phyloP scores from a whole-genome alignment of 1,140 invertebrate species.

The Berghia stephanieae region DNA sequence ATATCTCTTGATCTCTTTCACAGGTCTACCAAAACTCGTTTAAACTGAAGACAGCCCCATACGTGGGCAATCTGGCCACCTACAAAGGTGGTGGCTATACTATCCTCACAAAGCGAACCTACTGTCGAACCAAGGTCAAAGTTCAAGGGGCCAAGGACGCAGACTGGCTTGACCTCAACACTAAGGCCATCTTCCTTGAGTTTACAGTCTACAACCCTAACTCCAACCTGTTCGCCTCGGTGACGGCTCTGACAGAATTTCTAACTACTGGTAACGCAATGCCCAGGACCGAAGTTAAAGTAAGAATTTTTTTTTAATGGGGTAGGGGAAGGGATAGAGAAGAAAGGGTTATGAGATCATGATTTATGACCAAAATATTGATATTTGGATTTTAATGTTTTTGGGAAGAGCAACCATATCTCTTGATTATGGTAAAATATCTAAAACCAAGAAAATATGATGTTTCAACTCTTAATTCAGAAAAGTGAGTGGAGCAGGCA shows the following conservation, averaged over 20 bases:
- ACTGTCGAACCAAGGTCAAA: slow-evolving; percentile 36
- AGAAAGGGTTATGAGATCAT: too few species aligned
- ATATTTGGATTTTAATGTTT: too few species aligned
- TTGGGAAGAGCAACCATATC: too few species aligned
- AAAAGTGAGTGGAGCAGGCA: too few species aligned
- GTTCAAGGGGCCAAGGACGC: slow-evolving; percentile 37
- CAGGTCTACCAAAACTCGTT: slow-evolving; percentile 60
- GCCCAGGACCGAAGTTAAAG: slow-evolving; percentile 60
- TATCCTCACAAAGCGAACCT: slow-evolving; percentile 47
- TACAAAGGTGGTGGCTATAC: slow-evolving; percentile 67
- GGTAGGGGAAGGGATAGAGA: too few species aligned
- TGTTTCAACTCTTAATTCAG: too few species aligned
- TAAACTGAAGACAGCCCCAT: slow-evolving; percentile 59
- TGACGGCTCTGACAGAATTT: slow-evolving; percentile 54
- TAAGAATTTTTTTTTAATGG: too few species aligned
- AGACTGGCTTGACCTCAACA: slow-evolving; percentile 69
- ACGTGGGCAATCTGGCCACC: slow-evolving; percentile 55
- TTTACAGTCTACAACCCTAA: slow-evolving; percentile 71
- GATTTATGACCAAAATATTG: too few species aligned
- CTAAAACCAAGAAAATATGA: too few species aligned
- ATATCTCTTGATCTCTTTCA: too few species aligned
- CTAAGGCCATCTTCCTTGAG: slow-evolving; percentile 70
- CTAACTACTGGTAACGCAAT: slow-evolving; percentile 52
- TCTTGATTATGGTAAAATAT: too few species aligned
- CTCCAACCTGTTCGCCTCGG: slow-evolving; percentile 61